phyloP scores from a whole-genome alignment of 2,113 vertebrate genomes.

The Litocranius walleri region DNA sequence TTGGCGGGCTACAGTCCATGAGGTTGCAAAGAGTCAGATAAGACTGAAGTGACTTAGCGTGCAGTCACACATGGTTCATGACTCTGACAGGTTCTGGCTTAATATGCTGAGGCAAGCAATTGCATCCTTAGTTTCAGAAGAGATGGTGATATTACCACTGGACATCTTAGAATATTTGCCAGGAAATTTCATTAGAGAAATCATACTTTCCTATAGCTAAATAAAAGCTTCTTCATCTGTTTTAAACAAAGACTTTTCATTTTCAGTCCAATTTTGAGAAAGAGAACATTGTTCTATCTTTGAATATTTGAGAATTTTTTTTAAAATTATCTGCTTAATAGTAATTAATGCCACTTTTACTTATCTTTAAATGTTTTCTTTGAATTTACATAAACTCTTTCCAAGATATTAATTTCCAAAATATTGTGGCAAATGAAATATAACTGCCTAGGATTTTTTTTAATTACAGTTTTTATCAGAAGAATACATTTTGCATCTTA shows the following conservation, averaged over 20 bases:
- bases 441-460: neutral
- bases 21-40: neutral
- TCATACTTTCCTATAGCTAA: neutral
- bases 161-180: neutral
- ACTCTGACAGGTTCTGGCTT: neutral
- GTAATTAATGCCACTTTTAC: neutral
- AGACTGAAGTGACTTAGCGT: neutral
- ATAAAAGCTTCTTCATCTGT: neutral
- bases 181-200: neutral
- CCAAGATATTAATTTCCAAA: neutral
- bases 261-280: neutral
- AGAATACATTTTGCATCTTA: neutral
- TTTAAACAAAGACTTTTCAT: neutral
- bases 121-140: neutral
- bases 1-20: neutral
- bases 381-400: neutral
- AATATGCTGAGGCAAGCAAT: neutral
- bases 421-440: neutral
- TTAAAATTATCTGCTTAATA: neutral
- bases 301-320: neutral
- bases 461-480: neutral
- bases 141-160: neutral
- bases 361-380: neutral
- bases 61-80: neutral
- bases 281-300: neutral